Conservation (phyloP, 1,140 invertebrate genomes). For the Centruroides vittatus region DNA sequence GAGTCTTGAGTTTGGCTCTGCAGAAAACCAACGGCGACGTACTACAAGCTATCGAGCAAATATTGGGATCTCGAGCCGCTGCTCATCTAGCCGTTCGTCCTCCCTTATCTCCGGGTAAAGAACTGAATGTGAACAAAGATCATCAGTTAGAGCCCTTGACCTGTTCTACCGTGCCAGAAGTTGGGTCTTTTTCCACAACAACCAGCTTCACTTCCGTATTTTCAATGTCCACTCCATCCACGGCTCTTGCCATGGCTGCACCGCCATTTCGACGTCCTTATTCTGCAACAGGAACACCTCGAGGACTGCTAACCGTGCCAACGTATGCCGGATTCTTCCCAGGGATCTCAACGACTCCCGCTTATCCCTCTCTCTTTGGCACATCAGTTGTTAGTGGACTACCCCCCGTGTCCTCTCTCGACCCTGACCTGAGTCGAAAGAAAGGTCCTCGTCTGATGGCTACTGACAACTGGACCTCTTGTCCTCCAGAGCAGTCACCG, state of each 20-base stretch:
- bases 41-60: conserved; percentile 65
- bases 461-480: conserved; percentile 5
- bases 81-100: not conserved
- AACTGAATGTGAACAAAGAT: not conserved
- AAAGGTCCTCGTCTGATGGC: not conserved
- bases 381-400: not conserved
- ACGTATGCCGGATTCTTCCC: conserved; percentile 13
- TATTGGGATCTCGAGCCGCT: conserved; percentile 6
- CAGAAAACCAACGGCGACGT: conserved; percentile 61
- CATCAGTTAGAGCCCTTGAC: not conserved
- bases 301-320: conserved; percentile 8
- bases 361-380: conserved; percentile 12
- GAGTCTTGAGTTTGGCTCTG: conserved; percentile 66
- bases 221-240: not conserved
- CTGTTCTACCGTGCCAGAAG: not conserved
- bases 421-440: conserved; percentile 3
- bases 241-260: not conserved
- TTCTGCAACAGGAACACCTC: not conserved
- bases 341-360: conserved; percentile 4
- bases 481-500: conserved; percentile 3
- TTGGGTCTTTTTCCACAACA: not conserved
- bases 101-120: not conserved
- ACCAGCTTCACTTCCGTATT: not conserved
- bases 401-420: not conserved
- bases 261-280: conserved; percentile 9